Evolutionary conservation across 2,888 invertebrate genomes (phyloP).

Genomic region (Campoplex nolae): DNA sequence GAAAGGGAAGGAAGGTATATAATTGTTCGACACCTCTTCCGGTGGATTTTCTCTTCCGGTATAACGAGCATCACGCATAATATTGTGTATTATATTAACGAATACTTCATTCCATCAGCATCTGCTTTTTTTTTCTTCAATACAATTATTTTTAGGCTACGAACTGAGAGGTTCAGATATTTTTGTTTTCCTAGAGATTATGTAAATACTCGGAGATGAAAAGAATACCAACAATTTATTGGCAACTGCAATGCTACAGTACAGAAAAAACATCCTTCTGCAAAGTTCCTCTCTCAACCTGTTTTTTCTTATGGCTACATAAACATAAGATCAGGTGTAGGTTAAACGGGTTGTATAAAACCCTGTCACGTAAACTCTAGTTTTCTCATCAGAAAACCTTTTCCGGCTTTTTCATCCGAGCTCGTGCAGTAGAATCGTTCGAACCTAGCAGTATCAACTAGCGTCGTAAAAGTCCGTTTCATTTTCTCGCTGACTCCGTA

Average conservation of each 20-base stretch:
- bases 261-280: background rate
- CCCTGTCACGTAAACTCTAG: constrained; percentile 57
- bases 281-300: background rate
- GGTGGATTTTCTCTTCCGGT: background rate
- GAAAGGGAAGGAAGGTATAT: constrained; percentile 1
- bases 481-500: constrained; percentile 30
- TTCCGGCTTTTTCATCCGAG: background rate
- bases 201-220: background rate
- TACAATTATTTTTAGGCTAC: background rate
- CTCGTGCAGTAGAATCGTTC: constrained; percentile 11
- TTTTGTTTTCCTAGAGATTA: background rate
- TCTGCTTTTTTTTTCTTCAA: background rate
- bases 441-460: constrained; percentile 16
- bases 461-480: background rate
- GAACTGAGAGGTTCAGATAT: background rate
- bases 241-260: background rate
- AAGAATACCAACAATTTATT: background rate
- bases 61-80: background rate
- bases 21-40: constrained; percentile 5
- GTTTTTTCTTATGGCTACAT: background rate
- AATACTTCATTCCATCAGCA: background rate
- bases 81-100: background rate
- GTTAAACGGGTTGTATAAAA: constrained; percentile 26
- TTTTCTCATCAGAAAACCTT: constrained; percentile 57
- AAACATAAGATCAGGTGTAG: background rate